Conservation (phyloP, 1,140 invertebrate genomes). For the Camponotus pennsylvanicus region DNA sequence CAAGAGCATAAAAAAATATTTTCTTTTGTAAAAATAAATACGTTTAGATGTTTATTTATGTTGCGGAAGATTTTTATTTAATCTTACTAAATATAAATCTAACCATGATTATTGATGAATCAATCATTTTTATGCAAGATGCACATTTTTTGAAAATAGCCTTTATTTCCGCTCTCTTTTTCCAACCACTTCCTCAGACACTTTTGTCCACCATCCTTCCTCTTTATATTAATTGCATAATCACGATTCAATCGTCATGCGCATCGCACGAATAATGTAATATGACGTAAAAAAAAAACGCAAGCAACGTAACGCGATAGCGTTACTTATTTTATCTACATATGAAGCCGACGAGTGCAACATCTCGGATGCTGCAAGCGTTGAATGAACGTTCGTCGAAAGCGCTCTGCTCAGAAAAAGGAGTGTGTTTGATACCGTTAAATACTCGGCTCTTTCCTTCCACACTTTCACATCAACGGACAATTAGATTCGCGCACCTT, state of each 20-base stretch:
- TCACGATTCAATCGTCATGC: background rate
- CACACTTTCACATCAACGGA: constrained; percentile 8
- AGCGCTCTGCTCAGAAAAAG: background rate
- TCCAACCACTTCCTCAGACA: background rate
- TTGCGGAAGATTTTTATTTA: background rate
- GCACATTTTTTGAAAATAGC: background rate
- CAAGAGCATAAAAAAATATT: background rate
- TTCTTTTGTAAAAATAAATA: background rate
- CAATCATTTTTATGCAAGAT: background rate
- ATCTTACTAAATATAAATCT: background rate
- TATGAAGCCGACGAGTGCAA: background rate
- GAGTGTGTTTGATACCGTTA: constrained; percentile 26
- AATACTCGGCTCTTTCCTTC: constrained; percentile 14
- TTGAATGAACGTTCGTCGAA: constrained; percentile 10
- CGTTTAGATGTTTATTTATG: background rate
- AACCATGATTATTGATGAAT: background rate
- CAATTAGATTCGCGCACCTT: background rate
- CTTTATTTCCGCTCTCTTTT: background rate
- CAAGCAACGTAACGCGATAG: constrained; percentile 23
- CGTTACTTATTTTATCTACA: constrained; percentile 7
- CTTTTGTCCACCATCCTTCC: too few relatives aligned
- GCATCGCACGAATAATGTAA: background rate
- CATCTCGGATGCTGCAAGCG: background rate
- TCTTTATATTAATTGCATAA: constrained; percentile 29
- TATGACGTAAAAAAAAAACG: background rate